Evolutionary conservation across 2,113 vertebrate species (phyloP), one percentile per base, ranked within the genome.

Genomic region (Bubo bubo): DNA sequence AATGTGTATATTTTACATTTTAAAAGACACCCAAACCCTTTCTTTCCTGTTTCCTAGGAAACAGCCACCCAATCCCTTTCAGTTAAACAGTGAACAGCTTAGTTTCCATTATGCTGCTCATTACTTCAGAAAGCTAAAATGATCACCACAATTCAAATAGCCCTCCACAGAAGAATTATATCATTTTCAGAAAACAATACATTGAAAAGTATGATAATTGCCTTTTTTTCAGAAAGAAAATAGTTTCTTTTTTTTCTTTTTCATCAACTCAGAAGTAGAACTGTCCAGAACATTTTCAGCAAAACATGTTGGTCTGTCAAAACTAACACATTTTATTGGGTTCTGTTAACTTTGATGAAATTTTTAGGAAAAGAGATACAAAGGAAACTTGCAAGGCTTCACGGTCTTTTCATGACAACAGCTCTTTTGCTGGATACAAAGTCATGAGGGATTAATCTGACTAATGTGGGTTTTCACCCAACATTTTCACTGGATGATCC

Each of bases 41-140:
- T 72, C 66, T 95, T 95, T 93, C 24, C 39, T 37, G 91, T 97
- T 97, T 75, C 96, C 91, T 93, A 84, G 91, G 95, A 95, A 94
- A 91, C 80, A 91, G 37, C 47, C 28, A 87, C 76, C 53, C 76
- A 82, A 76, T 87, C 56, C 35, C 32, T 49, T 94, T 85, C 58
- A 82, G 67, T 58, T 67, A 32, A 68, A 53, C 19, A 68, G 52
- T 9, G 88, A 91, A 45, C 35, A 94, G n/a, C 66, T 92, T 79
- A 84, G 86, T 72, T 88, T 79, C 64, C 66, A 72, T 95, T 95
- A 77, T 68, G 34, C 52, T 60, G 7, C 66, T 82, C 50, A n/a
- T 74, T 67, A 49, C 34, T 83, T 86, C 76, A 79, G 58, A 89
- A 77, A 72, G 76, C 45, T 72, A 59, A 97, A 96, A 90, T 77